A percentile compares a stretch with the other conserved stretches of the same genome.
These are phyloP conservation scores for Neosilurus mollespiculum DNA, from an alignment of 2,797 vertebrate genomes.

Conservation along the genomic window DNA sequence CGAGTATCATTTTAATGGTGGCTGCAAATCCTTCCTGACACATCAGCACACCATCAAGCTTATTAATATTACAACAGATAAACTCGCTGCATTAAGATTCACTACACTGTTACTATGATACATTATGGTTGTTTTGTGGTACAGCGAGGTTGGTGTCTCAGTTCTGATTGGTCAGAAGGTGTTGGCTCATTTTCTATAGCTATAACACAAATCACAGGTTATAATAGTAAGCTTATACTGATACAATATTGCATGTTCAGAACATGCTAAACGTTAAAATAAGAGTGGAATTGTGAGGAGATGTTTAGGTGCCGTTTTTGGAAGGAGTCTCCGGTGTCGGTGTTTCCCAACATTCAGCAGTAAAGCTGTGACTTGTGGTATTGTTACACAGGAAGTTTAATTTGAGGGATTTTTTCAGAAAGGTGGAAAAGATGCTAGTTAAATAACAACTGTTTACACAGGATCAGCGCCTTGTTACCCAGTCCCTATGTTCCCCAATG, in stretches of 20 bases:
- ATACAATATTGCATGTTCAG: neutral
- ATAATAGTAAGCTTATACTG: neutral
- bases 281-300: neutral
- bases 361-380: neutral
- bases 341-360: neutral
- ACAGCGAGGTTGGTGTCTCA: neutral
- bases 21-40: conserved; percentile 68
- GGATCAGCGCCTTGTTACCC: too few relatives aligned
- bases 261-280: neutral
- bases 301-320: neutral
- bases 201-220: neutral
- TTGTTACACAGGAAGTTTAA: neutral
- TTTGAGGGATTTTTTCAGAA: neutral
- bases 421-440: neutral
- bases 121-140: neutral
- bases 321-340: neutral
- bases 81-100: neutral
- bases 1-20: conserved; percentile 59
- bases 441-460: neutral
- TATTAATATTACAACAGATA: conserved; percentile 69
- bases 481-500: too few relatives aligned
- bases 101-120: neutral
- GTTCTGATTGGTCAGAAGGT: neutral
- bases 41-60: conserved; percentile 68
- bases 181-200: neutral